Evolutionary conservation across 2,113 vertebrate species (phyloP), one percentile per base, ranked within the genome.

Genomic region (Edolisoma coerulescens): DNA sequence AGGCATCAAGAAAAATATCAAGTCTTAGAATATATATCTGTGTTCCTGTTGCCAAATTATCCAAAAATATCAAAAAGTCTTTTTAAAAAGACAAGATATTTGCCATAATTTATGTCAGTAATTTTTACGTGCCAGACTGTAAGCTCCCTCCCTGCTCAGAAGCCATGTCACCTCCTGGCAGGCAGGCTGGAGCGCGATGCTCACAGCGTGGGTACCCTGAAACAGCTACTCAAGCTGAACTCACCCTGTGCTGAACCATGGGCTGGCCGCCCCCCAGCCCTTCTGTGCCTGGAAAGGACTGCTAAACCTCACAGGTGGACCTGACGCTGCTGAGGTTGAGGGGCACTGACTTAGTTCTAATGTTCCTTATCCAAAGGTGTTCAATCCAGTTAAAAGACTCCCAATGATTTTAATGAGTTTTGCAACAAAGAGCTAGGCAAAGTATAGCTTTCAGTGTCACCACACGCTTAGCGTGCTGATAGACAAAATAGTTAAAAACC

Each of bases 131-230:
- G 23, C 76, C 90, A 80, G 85, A 10, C 67, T 50, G 53, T 16
- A 19, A 30, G 24, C 57, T 71, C 57, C 61, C 85, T 70, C 75
- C 50, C 57, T 41, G 79, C 82, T 52, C 0, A 76, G 82, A 39
- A 93, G 86, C 79, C 81, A 56, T 63, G 90, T 77, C 79, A 65
- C 41, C 83, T 56, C 50, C 83, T 16, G 82, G 82, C 61, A 84
- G 67, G 73, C 89, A 67, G 64, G 91, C 85, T 50, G 74, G 37
- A 65, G 79, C 21, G 6, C 6, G 27, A n/a, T 68, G 85, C 67
- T 76, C 9, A 9, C 60, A 42, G 78, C 30, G 6, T 27, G 70
- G 60, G 69, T 4, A 63, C 59, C 81, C 78, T 45, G 47, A 9
- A 26, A 20, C 41, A 42, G 54, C 74, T 2, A 0, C 82, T 42